Evolutionary conservation across 2,113 vertebrate genomes (phyloP), one percentile per base, ranked within the genome.

Genomic region (Brienomyrus brachyistius): DNA sequence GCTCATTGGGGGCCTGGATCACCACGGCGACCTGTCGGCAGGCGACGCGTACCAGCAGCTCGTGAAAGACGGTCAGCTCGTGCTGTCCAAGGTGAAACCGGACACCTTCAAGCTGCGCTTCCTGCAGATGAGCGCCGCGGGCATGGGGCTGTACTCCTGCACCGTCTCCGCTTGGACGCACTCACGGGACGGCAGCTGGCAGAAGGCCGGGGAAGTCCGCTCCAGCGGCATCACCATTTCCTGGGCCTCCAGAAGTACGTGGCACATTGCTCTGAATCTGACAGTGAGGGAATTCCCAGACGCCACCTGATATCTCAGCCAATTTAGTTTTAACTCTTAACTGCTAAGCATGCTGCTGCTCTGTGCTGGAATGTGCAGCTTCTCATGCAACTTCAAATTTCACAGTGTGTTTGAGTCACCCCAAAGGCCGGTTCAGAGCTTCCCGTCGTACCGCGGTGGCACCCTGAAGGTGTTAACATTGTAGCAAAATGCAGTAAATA

Each of bases 111-210:
- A 87, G 31, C 94, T 98, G 92, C 95, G 96, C 40, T 94, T 98
- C 90, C 96, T 97, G 87, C 96, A 95, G 94, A 97, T 96, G 7
- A 94, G 94, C 3, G 95, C 97, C 89, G 92, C 91, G 0, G 97
- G 97, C 91, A 92, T 94, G 91, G 97, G 97, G 83, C 92, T 88
- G 52, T 98, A 98, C 86, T 96, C 95, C 92, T 98, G 97, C 89
- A 92, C 93, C 0, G 89, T 97, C 47, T 96, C 96, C 0, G 95
- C 95, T 0, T 97, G 96, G 97, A 95, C 91, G 1, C 94, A 86
- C 48, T 94, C 94, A 86, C 95, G 77, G 7, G 95, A 96, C 80
- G 93, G 91, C 88, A 95, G 94, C 93, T 97, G 97, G 97, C 92
- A 94, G 27, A 96, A 95, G 91, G 95, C 92, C 90, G 95, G 94